phyloP scores from a whole-genome alignment of 2,888 invertebrate species.

The Theretra japonica region DNA sequence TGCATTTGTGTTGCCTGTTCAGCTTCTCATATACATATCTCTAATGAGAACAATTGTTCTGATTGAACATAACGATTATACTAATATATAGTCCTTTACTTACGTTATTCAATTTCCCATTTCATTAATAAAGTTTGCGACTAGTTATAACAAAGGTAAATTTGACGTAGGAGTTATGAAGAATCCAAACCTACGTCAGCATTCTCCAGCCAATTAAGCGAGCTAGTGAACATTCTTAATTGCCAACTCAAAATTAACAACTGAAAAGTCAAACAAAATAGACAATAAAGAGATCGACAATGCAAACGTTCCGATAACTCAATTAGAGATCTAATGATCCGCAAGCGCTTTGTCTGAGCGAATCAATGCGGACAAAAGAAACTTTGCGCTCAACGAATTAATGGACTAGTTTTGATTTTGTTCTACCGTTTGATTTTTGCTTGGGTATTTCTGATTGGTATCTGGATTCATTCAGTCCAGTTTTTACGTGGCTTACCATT shows the following conservation, averaged over 20 bases:
- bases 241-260: not conserved
- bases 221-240: not conserved
- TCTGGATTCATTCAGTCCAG: not conserved
- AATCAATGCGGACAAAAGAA: constrained; percentile 18
- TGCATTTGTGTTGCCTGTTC: no score
- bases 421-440: not conserved
- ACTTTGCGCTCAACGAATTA: constrained; percentile 8
- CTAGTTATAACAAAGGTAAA: no score
- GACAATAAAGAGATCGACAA: constrained; percentile 16
- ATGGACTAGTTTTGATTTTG: not conserved
- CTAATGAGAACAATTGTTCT: no score
- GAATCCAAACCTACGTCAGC: not conserved
- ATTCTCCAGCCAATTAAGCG: not conserved
- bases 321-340: constrained; percentile 27
- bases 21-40: no score
- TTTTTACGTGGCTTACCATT: not conserved
- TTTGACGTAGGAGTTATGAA: not conserved
- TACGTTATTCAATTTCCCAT: not conserved
- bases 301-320: constrained; percentile 11
- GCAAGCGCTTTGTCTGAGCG: constrained; percentile 5
- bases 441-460: not conserved
- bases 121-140: not conserved
- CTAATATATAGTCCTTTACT: no score
- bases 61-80: no score
- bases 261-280: constrained; percentile 19